These are phyloP conservation scores for Brachypodius melanocephalos DNA, from an alignment of 2,113 vertebrate species.

Conservation along the genomic window DNA sequence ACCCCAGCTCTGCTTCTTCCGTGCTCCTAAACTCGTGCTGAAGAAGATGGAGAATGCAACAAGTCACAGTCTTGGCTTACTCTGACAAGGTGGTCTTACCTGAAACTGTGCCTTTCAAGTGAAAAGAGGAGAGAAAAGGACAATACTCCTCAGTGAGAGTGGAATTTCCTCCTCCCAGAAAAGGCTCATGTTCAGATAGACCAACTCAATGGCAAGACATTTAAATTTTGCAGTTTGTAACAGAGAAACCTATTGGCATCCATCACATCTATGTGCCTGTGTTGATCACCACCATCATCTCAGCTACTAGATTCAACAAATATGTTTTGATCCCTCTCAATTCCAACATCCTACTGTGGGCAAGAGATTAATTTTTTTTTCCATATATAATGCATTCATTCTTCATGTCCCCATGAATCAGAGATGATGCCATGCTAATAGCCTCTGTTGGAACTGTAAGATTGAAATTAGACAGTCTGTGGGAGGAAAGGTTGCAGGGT, in stretches of 20 bases:
- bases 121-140: background rate
- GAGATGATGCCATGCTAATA: background rate
- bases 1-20: background rate
- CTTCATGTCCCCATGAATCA: background rate
- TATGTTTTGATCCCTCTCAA: background rate
- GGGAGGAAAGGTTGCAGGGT: constrained; percentile 35
- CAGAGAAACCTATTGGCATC: background rate
- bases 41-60: background rate
- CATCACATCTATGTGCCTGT: accelerated
- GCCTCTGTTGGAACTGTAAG: background rate
- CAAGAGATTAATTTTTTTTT: background rate
- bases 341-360: background rate
- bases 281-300: background rate
- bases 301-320: background rate
- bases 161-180: background rate
- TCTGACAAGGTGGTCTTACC: background rate
- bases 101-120: background rate
- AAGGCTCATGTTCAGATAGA: background rate
- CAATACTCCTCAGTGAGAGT: background rate
- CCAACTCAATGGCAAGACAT: background rate
- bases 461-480: background rate
- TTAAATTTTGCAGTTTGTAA: background rate
- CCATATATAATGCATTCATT: background rate
- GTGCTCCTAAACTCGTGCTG: background rate
- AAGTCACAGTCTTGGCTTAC: background rate